Evolutionary conservation across 2,888 invertebrate species (phyloP).

Genomic region (Camptogramma bilineatum): DNA sequence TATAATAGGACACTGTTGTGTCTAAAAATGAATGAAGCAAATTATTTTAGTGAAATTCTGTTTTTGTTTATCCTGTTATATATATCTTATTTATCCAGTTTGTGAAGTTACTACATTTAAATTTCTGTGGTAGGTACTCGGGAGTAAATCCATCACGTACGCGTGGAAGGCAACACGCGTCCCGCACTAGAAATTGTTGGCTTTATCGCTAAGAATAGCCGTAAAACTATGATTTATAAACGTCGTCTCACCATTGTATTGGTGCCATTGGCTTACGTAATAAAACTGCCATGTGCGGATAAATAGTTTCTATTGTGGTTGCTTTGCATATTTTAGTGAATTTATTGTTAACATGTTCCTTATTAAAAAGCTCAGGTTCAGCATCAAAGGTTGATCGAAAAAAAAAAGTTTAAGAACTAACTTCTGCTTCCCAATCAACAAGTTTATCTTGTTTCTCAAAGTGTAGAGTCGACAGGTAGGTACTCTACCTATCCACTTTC

Average conservation of each 20-base stretch:
- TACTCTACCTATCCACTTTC: neutral
- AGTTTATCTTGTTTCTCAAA: neutral
- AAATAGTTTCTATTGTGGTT: conserved; percentile 61
- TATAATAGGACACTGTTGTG: too few relatives aligned
- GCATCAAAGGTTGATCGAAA: neutral
- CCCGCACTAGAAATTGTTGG: conserved; percentile 54
- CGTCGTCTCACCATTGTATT: conserved; percentile 63
- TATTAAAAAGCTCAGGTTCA: neutral
- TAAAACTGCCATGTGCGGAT: conserved; percentile 69
- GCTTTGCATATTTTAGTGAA: conserved; percentile 44
- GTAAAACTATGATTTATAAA: conserved; percentile 80
- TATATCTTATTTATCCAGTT: neutral
- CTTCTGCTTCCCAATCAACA: neutral
- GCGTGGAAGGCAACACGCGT: conserved; percentile 49
- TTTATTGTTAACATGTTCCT: neutral
- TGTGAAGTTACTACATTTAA: neutral
- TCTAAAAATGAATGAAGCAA: too few relatives aligned
- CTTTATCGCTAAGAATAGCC: conserved; percentile 74
- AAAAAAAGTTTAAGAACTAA: neutral
- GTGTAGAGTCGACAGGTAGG: neutral
- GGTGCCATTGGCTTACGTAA: conserved; percentile 65
- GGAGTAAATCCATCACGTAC: conserved; percentile 19
- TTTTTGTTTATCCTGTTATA: neutral
- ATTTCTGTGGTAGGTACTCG: neutral
- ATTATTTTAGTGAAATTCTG: too few relatives aligned